Evolutionary conservation across 2,797 vertebrate genomes (phyloP).

Genomic region (Sebastiscus albofasciatus): DNA sequence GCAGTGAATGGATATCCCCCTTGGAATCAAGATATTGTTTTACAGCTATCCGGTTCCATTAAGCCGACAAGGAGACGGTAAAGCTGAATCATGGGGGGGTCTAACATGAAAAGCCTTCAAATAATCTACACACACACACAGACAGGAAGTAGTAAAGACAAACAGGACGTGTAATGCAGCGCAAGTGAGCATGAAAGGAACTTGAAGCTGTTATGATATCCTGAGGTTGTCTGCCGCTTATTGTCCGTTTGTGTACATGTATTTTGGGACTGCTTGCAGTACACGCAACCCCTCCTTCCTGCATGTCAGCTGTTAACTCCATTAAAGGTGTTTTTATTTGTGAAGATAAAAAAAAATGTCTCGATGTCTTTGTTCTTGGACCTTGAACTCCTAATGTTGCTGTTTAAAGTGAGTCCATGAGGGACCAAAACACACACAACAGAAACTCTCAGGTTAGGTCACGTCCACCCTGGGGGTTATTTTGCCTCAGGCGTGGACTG

Average conservation of each 20-base stretch:
- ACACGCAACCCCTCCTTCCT: constrained; percentile 33
- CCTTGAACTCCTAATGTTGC: constrained; percentile 17
- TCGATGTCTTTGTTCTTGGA: constrained; percentile 45
- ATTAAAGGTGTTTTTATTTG: constrained; percentile 70
- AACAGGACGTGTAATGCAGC: constrained; percentile 53
- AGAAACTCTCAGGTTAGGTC: neutral
- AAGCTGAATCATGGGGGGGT: neutral
- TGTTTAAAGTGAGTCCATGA: neutral
- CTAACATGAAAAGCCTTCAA: constrained; percentile 9
- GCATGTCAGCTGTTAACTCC: constrained; percentile 54
- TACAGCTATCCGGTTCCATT: constrained; percentile 52
- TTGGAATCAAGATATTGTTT: constrained; percentile 49
- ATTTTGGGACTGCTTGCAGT: constrained; percentile 9
- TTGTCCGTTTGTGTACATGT: constrained; percentile 12
- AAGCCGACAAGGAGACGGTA: neutral
- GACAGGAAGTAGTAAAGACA: constrained; percentile 65
- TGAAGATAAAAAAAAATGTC: constrained; percentile 19
- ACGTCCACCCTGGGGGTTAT: constrained; percentile 7
- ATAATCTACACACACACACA: constrained; percentile 7
- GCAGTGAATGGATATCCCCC: constrained; percentile 22
- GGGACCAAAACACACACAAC: neutral
- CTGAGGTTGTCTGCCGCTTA: constrained; percentile 7
- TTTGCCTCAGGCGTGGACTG: neutral
- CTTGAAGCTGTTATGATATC: constrained; percentile 22
- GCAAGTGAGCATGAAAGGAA: constrained; percentile 41